Evolutionary conservation across 2,888 invertebrate species (phyloP), one percentile per base, ranked within the genome.

Genomic region (Drosophila prolongata): DNA sequence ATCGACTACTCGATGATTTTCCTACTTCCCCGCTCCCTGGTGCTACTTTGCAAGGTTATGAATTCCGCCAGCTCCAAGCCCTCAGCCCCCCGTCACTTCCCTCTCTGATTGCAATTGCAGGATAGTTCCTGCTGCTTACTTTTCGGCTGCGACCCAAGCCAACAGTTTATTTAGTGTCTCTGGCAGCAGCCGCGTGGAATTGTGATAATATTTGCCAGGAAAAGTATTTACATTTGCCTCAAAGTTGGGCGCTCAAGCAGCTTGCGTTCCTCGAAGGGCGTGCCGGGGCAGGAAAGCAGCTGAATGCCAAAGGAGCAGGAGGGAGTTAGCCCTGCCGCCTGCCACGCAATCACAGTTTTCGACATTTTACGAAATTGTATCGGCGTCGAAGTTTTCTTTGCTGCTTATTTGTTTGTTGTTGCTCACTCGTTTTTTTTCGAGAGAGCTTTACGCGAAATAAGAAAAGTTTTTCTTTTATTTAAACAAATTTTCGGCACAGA

Each of bases 201-300:
- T 90, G 89, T 89, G 78, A 90, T 90, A 90, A 90, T 90, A 89
- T 90, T 90, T 90, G 77, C 80, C 71, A 49, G 64, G 68, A 79
- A 89, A 89, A 89, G 90, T 90, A 90, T 89, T 89, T 89, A 89
- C 90, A 89, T 89, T 84, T 85, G 77, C 71, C 77, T 85, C 77
- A 87, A 83, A 84, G 77, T 88, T 88, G 52, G 64, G 53, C 57
- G 61, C 56, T 35, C 24, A 24, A 47, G 61, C 65, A 46, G 61
- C 40, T 49, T 34, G 30, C 34, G 40, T 30, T 24, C 27, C 38
- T 42, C 27, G 6, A 19, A 49, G 14, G 43, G 11, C n/a, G 19
- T 40, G 40, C n/a, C 4, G 24, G 13, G 19, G 34, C 19, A 19
- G 49, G 1, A n/a, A 47, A 19, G 35, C 19, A 13, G 14, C 30